Percentiles rank a stretch among this genome's conserved stretches.
Conservation (phyloP, 2,888 invertebrate species). For the Drosophila histrio region DNA sequence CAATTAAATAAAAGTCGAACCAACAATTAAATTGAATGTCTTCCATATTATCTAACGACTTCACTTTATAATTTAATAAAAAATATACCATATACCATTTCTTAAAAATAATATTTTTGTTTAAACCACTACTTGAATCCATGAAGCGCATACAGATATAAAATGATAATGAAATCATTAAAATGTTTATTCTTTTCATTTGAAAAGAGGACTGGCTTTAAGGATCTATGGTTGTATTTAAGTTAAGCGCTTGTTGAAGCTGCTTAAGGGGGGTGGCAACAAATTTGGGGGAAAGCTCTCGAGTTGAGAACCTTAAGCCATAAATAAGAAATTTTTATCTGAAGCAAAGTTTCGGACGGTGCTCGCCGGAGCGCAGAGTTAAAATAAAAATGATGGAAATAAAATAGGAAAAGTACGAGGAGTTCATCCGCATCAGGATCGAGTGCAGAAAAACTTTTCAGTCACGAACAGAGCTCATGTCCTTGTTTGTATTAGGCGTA, state of each 20-base stretch:
- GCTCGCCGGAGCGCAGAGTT: constrained; percentile 63
- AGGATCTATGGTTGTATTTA: constrained; percentile 19
- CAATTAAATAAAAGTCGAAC: background rate
- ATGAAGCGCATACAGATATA: background rate
- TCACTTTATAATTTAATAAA: background rate
- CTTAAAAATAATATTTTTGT: background rate
- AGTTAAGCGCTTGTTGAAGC: constrained; percentile 6
- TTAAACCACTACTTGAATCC: background rate
- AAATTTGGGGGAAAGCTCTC: constrained; percentile 53
- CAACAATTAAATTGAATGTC: background rate
- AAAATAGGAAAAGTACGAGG: constrained; percentile 74
- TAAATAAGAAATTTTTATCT: constrained; percentile 81
- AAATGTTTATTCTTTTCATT: background rate
- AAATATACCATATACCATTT: background rate
- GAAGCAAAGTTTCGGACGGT: constrained; percentile 71
- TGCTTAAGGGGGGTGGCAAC: constrained; percentile 15
- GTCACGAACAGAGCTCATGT: constrained; percentile 81
- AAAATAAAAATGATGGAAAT: constrained; percentile 78
- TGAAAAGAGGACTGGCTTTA: background rate
- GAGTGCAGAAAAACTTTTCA: constrained; percentile 72
- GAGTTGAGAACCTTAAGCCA: constrained; percentile 75
- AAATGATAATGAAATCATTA: background rate
- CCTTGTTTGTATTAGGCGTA: constrained; percentile 81
- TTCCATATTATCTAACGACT: background rate
- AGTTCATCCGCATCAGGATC: constrained; percentile 54